Evolutionary conservation across 2,888 invertebrate species (phyloP).

Genomic region (Parnassius glacialis): DNA sequence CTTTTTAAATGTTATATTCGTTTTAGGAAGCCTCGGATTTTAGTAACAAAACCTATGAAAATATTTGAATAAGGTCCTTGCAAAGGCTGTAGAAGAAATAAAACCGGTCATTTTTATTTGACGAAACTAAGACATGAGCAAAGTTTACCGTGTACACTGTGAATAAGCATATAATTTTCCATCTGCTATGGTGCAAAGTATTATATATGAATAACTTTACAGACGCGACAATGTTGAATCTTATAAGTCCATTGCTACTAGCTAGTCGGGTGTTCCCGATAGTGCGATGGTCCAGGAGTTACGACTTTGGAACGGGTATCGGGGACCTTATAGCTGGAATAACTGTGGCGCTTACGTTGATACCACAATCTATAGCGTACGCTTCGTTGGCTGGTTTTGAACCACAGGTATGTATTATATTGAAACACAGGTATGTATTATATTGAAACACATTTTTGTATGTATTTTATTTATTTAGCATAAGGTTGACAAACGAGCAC

Average conservation of each 20-base stretch:
- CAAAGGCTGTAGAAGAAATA: conserved; percentile 12
- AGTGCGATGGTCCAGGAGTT: conserved; percentile 79
- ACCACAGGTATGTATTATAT: conserved; percentile 69
- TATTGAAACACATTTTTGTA: too few relatives aligned
- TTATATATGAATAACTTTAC: conserved; percentile 26
- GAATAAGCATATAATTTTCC: background rate
- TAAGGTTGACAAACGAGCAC: too few relatives aligned
- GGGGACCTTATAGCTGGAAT: conserved; percentile 88
- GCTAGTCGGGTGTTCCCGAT: conserved; percentile 74
- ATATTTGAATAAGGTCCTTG: conserved; percentile 10
- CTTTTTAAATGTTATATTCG: too few relatives aligned
- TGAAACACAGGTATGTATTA: too few relatives aligned
- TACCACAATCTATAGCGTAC: conserved; percentile 90
- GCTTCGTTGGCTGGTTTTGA: conserved; percentile 87
- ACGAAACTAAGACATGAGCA: conserved; percentile 11
- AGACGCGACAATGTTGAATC: conserved; percentile 43
- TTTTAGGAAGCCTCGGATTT: background rate
- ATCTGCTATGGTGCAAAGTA: background rate
- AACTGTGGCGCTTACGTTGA: conserved; percentile 88
- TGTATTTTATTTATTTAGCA: too few relatives aligned
- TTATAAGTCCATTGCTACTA: conserved; percentile 46
- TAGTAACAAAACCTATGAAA: conserved; percentile 11
- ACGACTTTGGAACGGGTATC: conserved; percentile 77
- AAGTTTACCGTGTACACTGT: conserved; percentile 9
- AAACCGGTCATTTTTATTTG: conserved; percentile 12